Conservation (phyloP, 2,888 invertebrate genomes). For the Nomada fabriciana region DNA sequence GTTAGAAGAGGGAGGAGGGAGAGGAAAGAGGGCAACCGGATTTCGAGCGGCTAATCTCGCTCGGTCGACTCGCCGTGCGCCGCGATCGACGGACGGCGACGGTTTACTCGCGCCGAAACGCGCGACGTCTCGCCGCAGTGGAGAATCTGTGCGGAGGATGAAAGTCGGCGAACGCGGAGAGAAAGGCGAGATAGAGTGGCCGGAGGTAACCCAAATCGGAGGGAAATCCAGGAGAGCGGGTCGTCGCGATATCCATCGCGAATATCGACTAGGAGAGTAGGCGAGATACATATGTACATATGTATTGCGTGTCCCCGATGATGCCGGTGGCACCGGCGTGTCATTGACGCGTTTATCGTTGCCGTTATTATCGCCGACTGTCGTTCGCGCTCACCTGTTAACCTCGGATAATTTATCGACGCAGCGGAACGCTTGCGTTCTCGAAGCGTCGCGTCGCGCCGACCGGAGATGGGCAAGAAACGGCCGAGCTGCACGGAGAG, state of each 20-base stretch:
- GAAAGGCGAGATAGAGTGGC: background rate
- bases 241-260: slow-evolving; percentile 16
- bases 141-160: background rate
- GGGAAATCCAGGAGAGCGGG: slow-evolving; percentile 7
- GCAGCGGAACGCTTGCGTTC: slow-evolving; percentile 51
- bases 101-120: background rate
- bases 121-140: too few species aligned
- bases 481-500: background rate
- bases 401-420: slow-evolving; percentile 72
- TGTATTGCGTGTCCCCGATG: slow-evolving; percentile 28
- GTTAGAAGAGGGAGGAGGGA: too few species aligned
- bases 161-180: background rate
- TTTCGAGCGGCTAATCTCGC: slow-evolving; percentile 33
- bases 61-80: background rate
- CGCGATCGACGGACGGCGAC: background rate
- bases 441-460: slow-evolving; percentile 55
- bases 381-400: slow-evolving; percentile 70
- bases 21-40: slow-evolving; percentile 40
- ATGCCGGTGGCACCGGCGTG: slow-evolving; percentile 25
- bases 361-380: slow-evolving; percentile 67
- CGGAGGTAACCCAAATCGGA: slow-evolving; percentile 36
- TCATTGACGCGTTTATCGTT: slow-evolving; percentile 71
- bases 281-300: too few species aligned
- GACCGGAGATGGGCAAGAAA: slow-evolving; percentile 21
- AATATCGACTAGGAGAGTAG: background rate